Evolutionary conservation across 2,797 vertebrate genomes (phyloP).

Genomic region (Botia kubotai): DNA sequence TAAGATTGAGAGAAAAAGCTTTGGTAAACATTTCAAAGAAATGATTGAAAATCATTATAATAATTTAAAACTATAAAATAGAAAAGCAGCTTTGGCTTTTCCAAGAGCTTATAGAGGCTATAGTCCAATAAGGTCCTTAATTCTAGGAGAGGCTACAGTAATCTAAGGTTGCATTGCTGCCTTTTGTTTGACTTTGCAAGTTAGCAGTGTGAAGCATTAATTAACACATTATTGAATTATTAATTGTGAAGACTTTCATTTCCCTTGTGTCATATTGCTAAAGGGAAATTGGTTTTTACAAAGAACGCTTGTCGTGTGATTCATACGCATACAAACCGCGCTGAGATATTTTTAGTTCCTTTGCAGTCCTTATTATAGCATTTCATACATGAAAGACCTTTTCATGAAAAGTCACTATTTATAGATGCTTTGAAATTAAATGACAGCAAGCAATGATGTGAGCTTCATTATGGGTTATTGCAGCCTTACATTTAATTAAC

Average conservation of each 20-base stretch:
- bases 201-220: slow-evolving; percentile 19
- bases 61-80: no score
- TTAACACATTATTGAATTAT: slow-evolving; percentile 39
- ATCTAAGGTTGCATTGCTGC: neutral
- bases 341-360: neutral
- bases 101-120: no score
- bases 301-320: slow-evolving; percentile 16
- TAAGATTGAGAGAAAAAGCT: no score
- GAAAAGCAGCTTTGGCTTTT: neutral
- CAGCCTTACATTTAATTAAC: slow-evolving; percentile 41
- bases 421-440: slow-evolving; percentile 8
- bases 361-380: slow-evolving; percentile 4
- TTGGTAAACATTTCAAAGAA: no score
- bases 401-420: slow-evolving; percentile 10
- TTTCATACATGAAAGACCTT: neutral
- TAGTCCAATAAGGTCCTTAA: neutral
- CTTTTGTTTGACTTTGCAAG: neutral
- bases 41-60: no score
- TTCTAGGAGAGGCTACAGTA: slow-evolving; percentile 1
- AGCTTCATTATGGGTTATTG: slow-evolving; percentile 8
- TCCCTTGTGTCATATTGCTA: slow-evolving; percentile 19
- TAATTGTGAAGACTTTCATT: slow-evolving; percentile 32
- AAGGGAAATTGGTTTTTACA: slow-evolving; percentile 23
- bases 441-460: neutral
- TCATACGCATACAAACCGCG: slow-evolving; percentile 15